These are phyloP conservation scores for Drosophila hawaiiensis DNA, from an alignment of 2,888 invertebrate species.

Conservation along the genomic window DNA sequence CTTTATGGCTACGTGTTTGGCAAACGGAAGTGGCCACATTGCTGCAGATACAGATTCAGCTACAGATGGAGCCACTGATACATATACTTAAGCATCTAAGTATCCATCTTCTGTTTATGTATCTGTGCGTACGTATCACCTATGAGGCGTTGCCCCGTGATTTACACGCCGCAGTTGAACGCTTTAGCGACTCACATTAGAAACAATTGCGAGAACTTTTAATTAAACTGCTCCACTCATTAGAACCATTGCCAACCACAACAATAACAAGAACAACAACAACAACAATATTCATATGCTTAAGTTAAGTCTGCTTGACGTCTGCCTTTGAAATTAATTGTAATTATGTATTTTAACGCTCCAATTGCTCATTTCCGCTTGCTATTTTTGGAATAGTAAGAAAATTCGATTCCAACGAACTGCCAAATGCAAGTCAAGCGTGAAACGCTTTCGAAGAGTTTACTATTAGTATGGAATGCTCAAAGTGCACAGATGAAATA, in stretches of 20 bases:
- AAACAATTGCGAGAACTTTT: conserved; percentile 79
- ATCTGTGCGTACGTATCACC: conserved; percentile 29
- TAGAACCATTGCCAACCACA: conserved; percentile 38
- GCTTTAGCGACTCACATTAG: conserved; percentile 80
- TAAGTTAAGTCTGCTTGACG: conserved; percentile 31
- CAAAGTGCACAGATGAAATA: neutral
- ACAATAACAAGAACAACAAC: neutral
- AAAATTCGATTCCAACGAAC: conserved; percentile 4
- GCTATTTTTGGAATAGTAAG: conserved; percentile 35
- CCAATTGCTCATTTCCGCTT: conserved; percentile 77
- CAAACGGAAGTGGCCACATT: conserved; percentile 78
- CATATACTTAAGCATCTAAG: conserved; percentile 56
- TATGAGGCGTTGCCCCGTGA: conserved; percentile 57
- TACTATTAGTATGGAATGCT: conserved; percentile 10
- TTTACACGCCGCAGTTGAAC: conserved; percentile 75
- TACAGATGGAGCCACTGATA: conserved; percentile 31
- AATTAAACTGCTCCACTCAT: conserved; percentile 75
- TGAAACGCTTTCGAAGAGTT: conserved; percentile 18
- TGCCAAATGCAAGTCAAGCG: conserved; percentile 27
- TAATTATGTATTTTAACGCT: conserved; percentile 75
- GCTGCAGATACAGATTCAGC: conserved; percentile 31
- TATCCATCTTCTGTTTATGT: conserved; percentile 60
- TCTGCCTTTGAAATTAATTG: conserved; percentile 51
- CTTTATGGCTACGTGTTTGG: conserved; percentile 81
- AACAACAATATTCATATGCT: conserved; percentile 46